Percentiles rank a stretch among this genome's conserved stretches.
Conservation (phyloP, 2,888 invertebrate species). For the Oscheius sp. region DNA sequence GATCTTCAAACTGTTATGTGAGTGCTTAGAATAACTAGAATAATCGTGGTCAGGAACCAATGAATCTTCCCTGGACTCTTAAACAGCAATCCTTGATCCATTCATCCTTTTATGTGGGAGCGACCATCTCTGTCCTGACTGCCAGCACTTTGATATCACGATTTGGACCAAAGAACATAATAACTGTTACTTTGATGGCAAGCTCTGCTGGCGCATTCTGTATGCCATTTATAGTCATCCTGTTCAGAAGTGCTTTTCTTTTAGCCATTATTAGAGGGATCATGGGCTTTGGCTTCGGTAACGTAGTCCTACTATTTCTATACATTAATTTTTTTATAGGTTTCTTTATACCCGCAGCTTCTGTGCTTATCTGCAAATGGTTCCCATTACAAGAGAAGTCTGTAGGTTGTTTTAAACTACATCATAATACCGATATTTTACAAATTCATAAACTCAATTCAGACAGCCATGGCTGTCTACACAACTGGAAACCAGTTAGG, state of each 20-base stretch:
- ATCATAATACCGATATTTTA: no score
- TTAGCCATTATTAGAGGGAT: slow-evolving; percentile 52
- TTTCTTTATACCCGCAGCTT: slow-evolving; percentile 65
- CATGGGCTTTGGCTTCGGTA: slow-evolving; percentile 69
- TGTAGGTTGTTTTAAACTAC: slow-evolving; percentile 21
- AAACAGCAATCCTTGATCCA: slow-evolving; percentile 64
- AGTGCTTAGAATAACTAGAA: not conserved
- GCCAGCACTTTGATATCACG: slow-evolving; percentile 53
- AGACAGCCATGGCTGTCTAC: slow-evolving; percentile 71
- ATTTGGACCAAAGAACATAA: slow-evolving; percentile 63
- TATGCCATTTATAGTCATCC: slow-evolving; percentile 57
- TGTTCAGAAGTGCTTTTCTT: slow-evolving; percentile 45
- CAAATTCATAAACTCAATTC: not conserved
- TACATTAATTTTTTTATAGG: slow-evolving; percentile 45
- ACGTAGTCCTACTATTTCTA: not conserved
- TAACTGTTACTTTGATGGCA: slow-evolving; percentile 55
- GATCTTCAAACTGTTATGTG: slow-evolving; percentile 6
- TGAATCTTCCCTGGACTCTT: slow-evolving; percentile 62
- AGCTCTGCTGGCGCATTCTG: slow-evolving; percentile 55
- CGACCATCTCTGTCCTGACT: slow-evolving; percentile 63
- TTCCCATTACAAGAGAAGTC: slow-evolving; percentile 67
- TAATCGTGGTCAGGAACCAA: slow-evolving; percentile 38
- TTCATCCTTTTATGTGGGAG: slow-evolving; percentile 67
- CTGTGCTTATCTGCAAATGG: slow-evolving; percentile 67
- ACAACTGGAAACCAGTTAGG: slow-evolving; percentile 65